Percentiles rank a stretch among this genome's conserved stretches.
Conservation (phyloP, 2,797 vertebrate species). For the Microhierax caerulescens region DNA sequence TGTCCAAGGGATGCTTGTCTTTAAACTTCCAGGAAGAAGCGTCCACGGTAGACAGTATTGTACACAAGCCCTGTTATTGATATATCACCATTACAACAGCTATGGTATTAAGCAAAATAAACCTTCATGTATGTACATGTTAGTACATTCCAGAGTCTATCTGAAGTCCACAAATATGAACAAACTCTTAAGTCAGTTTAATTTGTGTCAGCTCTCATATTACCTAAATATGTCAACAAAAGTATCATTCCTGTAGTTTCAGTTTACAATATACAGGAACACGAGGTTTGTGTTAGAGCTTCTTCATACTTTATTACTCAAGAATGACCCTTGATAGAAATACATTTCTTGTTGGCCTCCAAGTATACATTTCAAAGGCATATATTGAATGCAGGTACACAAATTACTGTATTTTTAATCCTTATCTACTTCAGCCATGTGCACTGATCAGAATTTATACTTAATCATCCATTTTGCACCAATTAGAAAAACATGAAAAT, state of each 20-base stretch:
- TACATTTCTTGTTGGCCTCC: neutral
- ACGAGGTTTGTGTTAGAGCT: neutral
- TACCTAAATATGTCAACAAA: neutral
- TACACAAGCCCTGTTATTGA: neutral
- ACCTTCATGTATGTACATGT: neutral
- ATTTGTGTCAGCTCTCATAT: neutral
- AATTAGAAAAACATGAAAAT: constrained; percentile 38
- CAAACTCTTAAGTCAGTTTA: neutral
- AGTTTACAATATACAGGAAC: neutral
- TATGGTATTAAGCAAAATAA: neutral
- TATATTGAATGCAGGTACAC: neutral
- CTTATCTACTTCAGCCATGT: neutral
- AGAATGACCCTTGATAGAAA: neutral
- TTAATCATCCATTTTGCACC: constrained; percentile 25
- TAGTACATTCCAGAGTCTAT: neutral
- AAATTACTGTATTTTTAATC: neutral
- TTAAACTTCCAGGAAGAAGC: neutral
- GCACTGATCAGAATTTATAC: neutral
- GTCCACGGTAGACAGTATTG: neutral
- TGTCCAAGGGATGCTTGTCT: neutral
- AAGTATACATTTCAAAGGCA: neutral
- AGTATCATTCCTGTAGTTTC: neutral
- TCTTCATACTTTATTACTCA: neutral
- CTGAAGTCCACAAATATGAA: neutral
- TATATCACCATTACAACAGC: neutral